Percentiles rank a stretch among this genome's conserved stretches.
Evolutionary conservation across 2,888 invertebrate species (phyloP).

Genomic region (Dryobota labecula): DNA sequence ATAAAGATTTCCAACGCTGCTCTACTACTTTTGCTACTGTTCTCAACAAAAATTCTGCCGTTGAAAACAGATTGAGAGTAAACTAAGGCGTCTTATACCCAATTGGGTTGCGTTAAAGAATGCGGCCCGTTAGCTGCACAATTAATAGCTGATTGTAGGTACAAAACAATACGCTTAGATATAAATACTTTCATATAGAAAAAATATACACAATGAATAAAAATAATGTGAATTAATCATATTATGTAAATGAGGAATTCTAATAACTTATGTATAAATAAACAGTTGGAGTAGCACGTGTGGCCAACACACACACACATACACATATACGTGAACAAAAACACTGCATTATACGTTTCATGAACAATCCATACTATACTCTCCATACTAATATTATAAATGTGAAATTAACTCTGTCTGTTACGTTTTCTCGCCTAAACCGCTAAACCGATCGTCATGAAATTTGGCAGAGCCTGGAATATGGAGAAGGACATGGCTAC

Average conservation of each 20-base stretch:
- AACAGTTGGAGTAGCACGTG: background rate
- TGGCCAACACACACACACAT: background rate
- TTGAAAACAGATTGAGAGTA: no score
- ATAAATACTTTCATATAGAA: background rate
- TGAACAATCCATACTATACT: no score
- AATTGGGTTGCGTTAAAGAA: background rate
- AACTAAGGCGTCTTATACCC: background rate
- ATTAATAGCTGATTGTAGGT: background rate
- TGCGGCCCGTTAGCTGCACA: background rate
- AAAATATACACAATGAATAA: background rate
- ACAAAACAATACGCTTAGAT: background rate
- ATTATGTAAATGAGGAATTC: background rate
- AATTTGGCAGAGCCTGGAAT: no score
- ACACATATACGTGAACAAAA: no score
- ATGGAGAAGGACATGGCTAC: no score
- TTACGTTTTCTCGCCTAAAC: no score
- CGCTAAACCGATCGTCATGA: no score
- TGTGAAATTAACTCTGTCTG: no score
- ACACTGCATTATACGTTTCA: no score
- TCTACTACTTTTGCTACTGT: background rate
- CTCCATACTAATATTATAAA: no score
- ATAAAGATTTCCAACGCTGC: background rate
- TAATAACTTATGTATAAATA: background rate
- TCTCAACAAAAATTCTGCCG: no score
- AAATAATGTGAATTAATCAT: background rate